A percentile compares a stretch with the other conserved stretches of the same genome.
phyloP scores from a whole-genome alignment of 2,888 invertebrate genomes.

The Agrilus cyanescens region DNA sequence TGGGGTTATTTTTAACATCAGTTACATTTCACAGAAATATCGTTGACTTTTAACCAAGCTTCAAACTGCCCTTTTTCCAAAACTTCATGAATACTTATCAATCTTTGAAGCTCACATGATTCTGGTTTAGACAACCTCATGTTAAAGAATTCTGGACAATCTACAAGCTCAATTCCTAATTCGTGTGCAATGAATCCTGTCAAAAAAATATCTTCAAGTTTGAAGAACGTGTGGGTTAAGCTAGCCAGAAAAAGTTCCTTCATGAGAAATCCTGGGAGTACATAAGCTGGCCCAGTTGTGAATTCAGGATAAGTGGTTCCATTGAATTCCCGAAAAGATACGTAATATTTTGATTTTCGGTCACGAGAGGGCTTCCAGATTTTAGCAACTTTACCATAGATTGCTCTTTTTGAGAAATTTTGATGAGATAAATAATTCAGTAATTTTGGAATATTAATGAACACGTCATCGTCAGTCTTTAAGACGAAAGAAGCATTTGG shows the following conservation, averaged over 20 bases:
- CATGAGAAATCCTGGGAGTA: conserved; percentile 63
- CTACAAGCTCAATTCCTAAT: conserved; percentile 53
- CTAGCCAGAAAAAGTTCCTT: conserved; percentile 59
- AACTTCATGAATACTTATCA: conserved; percentile 81
- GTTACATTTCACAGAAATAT: too few species aligned
- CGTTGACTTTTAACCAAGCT: conserved; percentile 45
- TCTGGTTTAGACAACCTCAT: conserved; percentile 58
- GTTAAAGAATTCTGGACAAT: conserved; percentile 71
- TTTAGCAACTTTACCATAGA: conserved; percentile 72
- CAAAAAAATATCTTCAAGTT: conserved; percentile 83
- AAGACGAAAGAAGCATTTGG: conserved; percentile 61
- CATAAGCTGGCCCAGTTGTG: conserved; percentile 88
- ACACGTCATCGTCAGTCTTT: conserved; percentile 85
- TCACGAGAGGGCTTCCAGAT: conserved; percentile 80
- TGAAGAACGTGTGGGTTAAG: conserved; percentile 60
- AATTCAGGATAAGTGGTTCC: conserved; percentile 73
- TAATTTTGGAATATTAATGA: conserved; percentile 67
- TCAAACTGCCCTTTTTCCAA: conserved; percentile 81
- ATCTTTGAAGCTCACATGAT: conserved; percentile 69
- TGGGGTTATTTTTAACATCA: too few species aligned
- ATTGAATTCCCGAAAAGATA: conserved; percentile 65
- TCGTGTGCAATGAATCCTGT: conserved; percentile 79
- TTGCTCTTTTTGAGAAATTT: conserved; percentile 51
- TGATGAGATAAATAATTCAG: conserved; percentile 53
- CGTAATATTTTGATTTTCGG: conserved; percentile 78